Evolutionary conservation across 2,888 invertebrate species (phyloP), one percentile per base, ranked within the genome.

Genomic region (Noctua janthe): DNA sequence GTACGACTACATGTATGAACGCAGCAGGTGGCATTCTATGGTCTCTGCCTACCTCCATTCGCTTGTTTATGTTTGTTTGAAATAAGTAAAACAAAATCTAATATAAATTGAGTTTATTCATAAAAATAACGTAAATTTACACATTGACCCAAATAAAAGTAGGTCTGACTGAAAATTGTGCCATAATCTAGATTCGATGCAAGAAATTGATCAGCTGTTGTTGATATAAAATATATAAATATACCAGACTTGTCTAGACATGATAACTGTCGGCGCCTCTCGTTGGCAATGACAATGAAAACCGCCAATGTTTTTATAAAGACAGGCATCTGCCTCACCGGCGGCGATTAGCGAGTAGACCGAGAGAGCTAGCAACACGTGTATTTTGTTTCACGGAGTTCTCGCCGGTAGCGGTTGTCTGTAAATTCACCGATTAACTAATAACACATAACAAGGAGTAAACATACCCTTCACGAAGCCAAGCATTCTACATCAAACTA

Each of bases 201-300:
- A 13, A 66, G 64, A 74, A 70, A 66, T 71, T 74, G 69, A 78
- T 89, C 88, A 85, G 80, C 77, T 89, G 85, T 85, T 82, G 59
- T 71, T 17, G 43, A 72, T 91, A 90, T 88, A n/a, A 29, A 69
- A 47, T 69, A 69, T 69, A 69, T 69, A 88, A 89, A 91, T 91
- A 92, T 83, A 86, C 83, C 80, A 92, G 90, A 89, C 90, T 29
- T 71, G 91, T 91, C 91, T 92, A 91, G 91, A 91, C 91, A 76
- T 85, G 78, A 84, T 89, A 85, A 87, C 87, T 81, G 77, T 86
- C 87, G 89, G 83, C 88, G 85, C 82, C 78, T 81, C 81, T 82
- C 80, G 78, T 74, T 90, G 91, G 88, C 92, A 91, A 82, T 92
- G 92, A 90, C 92, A 92, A 89, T 92, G 91, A 91, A 91, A 90